These are phyloP conservation scores for Agrotis exclamationis DNA, from an alignment of 2,888 invertebrate species.

Conservation along the genomic window DNA sequence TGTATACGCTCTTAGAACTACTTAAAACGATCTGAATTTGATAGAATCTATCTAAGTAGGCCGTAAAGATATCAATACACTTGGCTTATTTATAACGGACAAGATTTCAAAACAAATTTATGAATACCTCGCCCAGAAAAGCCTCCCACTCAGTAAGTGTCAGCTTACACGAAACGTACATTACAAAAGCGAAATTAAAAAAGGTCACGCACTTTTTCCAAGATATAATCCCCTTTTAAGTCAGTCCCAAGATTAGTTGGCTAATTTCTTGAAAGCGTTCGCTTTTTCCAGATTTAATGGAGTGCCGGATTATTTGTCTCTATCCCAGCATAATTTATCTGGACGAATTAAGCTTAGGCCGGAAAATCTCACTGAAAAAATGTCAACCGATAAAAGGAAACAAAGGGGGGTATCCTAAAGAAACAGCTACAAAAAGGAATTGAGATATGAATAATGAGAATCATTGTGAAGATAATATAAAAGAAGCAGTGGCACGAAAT, in stretches of 20 bases:
- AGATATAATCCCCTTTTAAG: slow-evolving; percentile 77
- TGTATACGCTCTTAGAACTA: no score
- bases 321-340: slow-evolving; percentile 85
- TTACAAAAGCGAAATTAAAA: slow-evolving; percentile 65
- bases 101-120: slow-evolving; percentile 10
- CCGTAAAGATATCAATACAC: slow-evolving; percentile 2
- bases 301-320: slow-evolving; percentile 78
- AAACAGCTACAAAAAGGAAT: slow-evolving; percentile 75
- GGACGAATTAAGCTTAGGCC: slow-evolving; percentile 75
- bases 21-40: background rate
- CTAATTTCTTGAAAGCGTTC: slow-evolving; percentile 88
- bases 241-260: slow-evolving; percentile 80
- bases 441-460: slow-evolving; percentile 81
- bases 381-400: slow-evolving; percentile 76
- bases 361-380: slow-evolving; percentile 78
- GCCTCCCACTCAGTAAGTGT: slow-evolving; percentile 36
- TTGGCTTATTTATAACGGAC: background rate
- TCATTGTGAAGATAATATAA: slow-evolving; percentile 79
- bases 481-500: slow-evolving; percentile 73
- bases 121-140: slow-evolving; percentile 20
- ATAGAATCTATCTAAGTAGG: background rate
- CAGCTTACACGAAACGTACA: slow-evolving; percentile 55
- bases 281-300: slow-evolving; percentile 86
- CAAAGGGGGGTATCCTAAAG: slow-evolving; percentile 70
- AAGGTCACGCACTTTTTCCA: slow-evolving; percentile 70